Evolutionary conservation across 2,888 invertebrate species (phyloP).

Genomic region (Pristionchus japonicus): DNA sequence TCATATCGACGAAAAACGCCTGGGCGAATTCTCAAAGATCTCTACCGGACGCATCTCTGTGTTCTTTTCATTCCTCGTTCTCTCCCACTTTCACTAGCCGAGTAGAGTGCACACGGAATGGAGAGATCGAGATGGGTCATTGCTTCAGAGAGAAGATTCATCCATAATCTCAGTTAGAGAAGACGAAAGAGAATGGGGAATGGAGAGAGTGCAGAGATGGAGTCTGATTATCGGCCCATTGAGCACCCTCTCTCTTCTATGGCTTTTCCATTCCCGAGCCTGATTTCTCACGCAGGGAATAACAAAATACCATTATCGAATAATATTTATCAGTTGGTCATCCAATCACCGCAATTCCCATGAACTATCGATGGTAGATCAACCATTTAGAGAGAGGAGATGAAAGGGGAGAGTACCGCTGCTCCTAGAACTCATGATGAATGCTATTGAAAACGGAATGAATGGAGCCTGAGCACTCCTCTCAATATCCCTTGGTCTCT

Average conservation of each 20-base stretch:
- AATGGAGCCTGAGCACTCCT: neutral
- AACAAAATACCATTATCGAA: neutral
- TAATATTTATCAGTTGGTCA: conserved; percentile 20
- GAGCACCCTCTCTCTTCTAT: neutral
- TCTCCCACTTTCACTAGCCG: neutral
- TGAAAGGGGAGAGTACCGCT: neutral
- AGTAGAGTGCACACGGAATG: neutral
- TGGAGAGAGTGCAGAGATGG: conserved; percentile 3
- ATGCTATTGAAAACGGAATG: neutral
- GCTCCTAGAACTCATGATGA: neutral
- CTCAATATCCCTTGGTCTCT: neutral
- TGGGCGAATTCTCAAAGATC: neutral
- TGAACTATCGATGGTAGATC: neutral
- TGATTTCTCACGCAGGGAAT: conserved; percentile 5
- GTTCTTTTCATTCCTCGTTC: neutral
- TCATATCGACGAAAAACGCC: neutral
- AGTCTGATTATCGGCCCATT: conserved; percentile 10
- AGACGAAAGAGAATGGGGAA: neutral
- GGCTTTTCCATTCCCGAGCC: neutral
- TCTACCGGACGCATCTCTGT: neutral
- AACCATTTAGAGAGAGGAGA: neutral
- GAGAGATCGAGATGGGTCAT: neutral
- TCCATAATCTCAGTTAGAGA: neutral
- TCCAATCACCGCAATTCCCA: neutral
- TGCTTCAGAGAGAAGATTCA: neutral